Conservation (phyloP, 2,888 invertebrate genomes). For the Cephus pulcher region DNA sequence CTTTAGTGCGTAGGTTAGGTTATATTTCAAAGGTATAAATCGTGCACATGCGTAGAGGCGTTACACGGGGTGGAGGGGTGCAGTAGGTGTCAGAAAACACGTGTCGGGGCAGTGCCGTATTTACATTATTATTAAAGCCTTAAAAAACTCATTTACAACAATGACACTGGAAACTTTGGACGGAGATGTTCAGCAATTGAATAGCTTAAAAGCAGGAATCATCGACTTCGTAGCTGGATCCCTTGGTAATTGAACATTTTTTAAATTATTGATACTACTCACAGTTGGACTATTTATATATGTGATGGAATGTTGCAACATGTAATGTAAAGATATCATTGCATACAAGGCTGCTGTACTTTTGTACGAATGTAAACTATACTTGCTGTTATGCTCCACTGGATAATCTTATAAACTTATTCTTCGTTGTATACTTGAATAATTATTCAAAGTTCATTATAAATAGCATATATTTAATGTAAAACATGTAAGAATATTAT, state of each 20-base stretch:
- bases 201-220: constrained; percentile 72
- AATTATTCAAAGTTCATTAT: too few species aligned
- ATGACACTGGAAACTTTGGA: constrained; percentile 41
- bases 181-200: constrained; percentile 34
- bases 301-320: not conserved
- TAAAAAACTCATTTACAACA: constrained; percentile 16
- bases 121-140: not conserved
- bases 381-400: not conserved
- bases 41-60: not conserved
- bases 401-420: not conserved
- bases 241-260: constrained; percentile 71
- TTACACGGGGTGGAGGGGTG: not conserved
- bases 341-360: not conserved
- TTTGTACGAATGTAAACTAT: not conserved
- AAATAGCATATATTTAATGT: too few species aligned
- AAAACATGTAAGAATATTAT: too few species aligned
- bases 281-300: not conserved
- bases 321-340: not conserved
- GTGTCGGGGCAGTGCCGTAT: constrained; percentile 10
- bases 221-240: constrained; percentile 88
- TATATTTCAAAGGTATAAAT: not conserved
- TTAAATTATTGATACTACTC: not conserved
- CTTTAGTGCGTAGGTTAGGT: not conserved
- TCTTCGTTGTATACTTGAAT: not conserved
- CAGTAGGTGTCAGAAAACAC: constrained; percentile 27